A percentile compares a stretch with the other conserved stretches of the same genome.
Evolutionary conservation across 2,888 invertebrate species (phyloP).

Genomic region (Melangyna quadrimaculata): DNA sequence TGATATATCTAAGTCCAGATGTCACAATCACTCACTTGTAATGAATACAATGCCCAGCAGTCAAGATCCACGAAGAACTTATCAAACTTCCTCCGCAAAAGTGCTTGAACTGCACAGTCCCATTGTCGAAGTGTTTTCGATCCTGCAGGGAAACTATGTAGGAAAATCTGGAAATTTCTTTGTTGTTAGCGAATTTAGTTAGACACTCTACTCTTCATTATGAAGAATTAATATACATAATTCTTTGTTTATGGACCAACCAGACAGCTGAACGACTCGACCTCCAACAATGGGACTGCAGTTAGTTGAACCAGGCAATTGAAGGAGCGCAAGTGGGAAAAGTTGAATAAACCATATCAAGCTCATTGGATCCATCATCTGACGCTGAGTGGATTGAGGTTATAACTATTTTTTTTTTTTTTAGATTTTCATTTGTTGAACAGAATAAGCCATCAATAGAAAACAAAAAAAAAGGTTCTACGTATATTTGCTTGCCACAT

Average conservation of each 20-base stretch:
- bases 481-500: slow-evolving; percentile 12
- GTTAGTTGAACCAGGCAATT: slow-evolving; percentile 72
- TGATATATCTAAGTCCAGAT: not conserved
- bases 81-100: slow-evolving; percentile 80
- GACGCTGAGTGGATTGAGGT: slow-evolving; percentile 4
- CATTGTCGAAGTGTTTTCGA: slow-evolving; percentile 29
- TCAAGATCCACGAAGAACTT: slow-evolving; percentile 77
- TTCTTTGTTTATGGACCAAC: slow-evolving; percentile 33
- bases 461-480: slow-evolving; percentile 1
- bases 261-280: slow-evolving; percentile 73
- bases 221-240: not conserved
- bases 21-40: slow-evolving; percentile 74
- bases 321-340: slow-evolving; percentile 11
- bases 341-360: slow-evolving; percentile 39
- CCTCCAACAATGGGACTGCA: slow-evolving; percentile 78
- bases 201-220: not conserved
- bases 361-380: slow-evolving; percentile 59
- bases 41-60: slow-evolving; percentile 79
- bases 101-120: slow-evolving; percentile 74
- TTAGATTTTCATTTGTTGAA: not conserved
- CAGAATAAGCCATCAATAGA: not conserved
- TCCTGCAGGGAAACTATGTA: slow-evolving; percentile 79
- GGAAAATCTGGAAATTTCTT: slow-evolving; percentile 75
- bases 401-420: slow-evolving; percentile 40
- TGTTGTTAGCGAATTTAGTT: slow-evolving; percentile 26